Conservation (phyloP, 1,140 invertebrate species). For the Solen grandis region DNA sequence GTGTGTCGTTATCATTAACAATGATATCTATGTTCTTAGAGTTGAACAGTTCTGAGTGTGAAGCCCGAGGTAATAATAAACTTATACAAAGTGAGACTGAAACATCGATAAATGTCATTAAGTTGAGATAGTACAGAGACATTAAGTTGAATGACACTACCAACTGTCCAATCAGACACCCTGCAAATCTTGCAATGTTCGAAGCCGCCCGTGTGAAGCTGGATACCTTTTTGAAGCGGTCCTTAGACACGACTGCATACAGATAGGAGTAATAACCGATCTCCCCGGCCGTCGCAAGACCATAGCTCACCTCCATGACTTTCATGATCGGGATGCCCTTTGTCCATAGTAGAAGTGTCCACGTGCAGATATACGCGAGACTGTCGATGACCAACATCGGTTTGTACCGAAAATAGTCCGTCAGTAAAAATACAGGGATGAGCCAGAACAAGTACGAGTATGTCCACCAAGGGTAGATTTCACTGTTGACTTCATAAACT, state of each 20-base stretch:
- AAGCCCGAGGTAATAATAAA: conserved; percentile 86
- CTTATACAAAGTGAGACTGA: conserved; percentile 88
- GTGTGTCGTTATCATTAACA: not conserved
- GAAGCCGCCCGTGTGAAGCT: conserved; percentile 88
- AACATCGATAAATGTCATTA: conserved; percentile 86
- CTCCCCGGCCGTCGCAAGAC: conserved; percentile 92
- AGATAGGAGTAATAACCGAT: conserved; percentile 95
- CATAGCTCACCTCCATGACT: conserved; percentile 85
- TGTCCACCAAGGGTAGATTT: conserved; percentile 91
- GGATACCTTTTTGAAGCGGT: conserved; percentile 89
- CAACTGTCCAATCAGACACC: conserved; percentile 86
- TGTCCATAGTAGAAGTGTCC: conserved; percentile 87
- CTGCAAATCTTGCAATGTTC: conserved; percentile 87
- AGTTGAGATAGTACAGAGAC: conserved; percentile 87
- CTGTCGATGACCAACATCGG: conserved; percentile 90
- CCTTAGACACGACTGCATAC: conserved; percentile 92
- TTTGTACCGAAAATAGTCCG: conserved; percentile 92
- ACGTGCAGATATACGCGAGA: conserved; percentile 86
- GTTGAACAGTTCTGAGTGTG: not conserved
- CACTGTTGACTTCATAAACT: conserved; percentile 85
- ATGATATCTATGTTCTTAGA: not conserved
- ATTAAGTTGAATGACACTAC: conserved; percentile 84
- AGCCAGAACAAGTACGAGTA: conserved; percentile 89
- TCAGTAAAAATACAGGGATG: conserved; percentile 89
- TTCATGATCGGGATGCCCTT: conserved; percentile 85